Evolutionary conservation across 2,888 invertebrate species (phyloP), one percentile per base, ranked within the genome.

Genomic region (Limnephilus lunatus): DNA sequence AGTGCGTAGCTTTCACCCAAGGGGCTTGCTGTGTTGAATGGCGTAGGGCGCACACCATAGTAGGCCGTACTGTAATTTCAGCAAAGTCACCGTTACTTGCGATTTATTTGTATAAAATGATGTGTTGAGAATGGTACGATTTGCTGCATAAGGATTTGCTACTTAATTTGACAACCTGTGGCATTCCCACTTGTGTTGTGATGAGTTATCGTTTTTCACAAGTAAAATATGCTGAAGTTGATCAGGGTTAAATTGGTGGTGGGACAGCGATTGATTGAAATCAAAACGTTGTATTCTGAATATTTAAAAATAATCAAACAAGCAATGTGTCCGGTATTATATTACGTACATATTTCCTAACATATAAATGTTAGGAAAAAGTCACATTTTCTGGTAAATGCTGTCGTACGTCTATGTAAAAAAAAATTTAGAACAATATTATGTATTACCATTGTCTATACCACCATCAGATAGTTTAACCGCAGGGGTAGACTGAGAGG

Each of bases 61-160:
- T 30, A 25, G 90, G 48, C 31, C 85, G 86, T 32, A n/a, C 39
- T 80, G 68, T 30, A 32, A 87, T 92, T 93, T 91, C 35, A 35
- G 93, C 92, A 82, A 91, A 93, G 35, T 93, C 93, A 93, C 85
- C 87, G 82, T 92, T 87, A 82, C 93, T 93, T 93, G 93, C 93
- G 81, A 90, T 92, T 93, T 93, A 91, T 93, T 93, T 93, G 91
- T 93, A 93, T 92, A 89, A 92, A 93, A 93, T 92, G 93, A 93
- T 93, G 93, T 92, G 93, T 93, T 92, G 93, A 93, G 93, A 19
- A 68, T 93, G 91, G 90, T 90, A 92, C 92, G 90, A 91, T 90
- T 90, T 86, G 86, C 90, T 91, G 81, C 90, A 89, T 91, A 91
- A 93, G 93, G 92, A 91, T 90, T 92, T 91, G 83, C 92, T 92